These are phyloP conservation scores for Erethizon dorsatum DNA, from an alignment of 2,797 vertebrate genomes.

Conservation along the genomic window DNA sequence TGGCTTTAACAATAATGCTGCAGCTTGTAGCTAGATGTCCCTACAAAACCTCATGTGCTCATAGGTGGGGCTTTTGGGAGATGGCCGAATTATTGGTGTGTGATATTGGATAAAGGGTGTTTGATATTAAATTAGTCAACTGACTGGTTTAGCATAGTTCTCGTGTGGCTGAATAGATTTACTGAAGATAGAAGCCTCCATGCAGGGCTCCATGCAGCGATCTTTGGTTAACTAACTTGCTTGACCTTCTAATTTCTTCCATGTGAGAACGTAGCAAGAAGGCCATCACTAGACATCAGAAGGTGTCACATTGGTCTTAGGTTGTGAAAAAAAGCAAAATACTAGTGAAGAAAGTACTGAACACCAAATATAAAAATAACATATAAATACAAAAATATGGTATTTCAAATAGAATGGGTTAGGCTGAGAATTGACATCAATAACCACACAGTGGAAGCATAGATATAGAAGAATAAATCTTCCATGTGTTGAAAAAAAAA, in stretches of 20 bases:
- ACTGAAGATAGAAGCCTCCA: background rate
- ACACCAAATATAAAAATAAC: background rate
- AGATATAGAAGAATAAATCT: background rate
- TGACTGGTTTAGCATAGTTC: background rate
- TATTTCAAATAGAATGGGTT: background rate
- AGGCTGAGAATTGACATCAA: background rate
- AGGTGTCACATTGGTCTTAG: background rate
- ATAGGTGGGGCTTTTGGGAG: background rate
- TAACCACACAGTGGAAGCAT: background rate
- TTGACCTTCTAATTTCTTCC: background rate
- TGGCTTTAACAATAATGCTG: background rate
- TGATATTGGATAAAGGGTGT: background rate
- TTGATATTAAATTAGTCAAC: background rate
- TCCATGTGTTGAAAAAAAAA: background rate
- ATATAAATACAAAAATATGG: background rate
- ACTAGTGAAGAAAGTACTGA: background rate
- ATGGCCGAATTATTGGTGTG: background rate
- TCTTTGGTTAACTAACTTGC: background rate
- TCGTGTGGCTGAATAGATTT: background rate
- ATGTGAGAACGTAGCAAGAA: background rate
- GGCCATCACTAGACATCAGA: background rate
- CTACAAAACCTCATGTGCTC: background rate
- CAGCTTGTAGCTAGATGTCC: background rate
- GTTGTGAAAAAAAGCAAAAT: background rate
- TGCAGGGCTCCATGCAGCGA: too few relatives aligned